Conservation (phyloP, 2,797 vertebrate genomes). For the Limnodromus scolopaceus region DNA sequence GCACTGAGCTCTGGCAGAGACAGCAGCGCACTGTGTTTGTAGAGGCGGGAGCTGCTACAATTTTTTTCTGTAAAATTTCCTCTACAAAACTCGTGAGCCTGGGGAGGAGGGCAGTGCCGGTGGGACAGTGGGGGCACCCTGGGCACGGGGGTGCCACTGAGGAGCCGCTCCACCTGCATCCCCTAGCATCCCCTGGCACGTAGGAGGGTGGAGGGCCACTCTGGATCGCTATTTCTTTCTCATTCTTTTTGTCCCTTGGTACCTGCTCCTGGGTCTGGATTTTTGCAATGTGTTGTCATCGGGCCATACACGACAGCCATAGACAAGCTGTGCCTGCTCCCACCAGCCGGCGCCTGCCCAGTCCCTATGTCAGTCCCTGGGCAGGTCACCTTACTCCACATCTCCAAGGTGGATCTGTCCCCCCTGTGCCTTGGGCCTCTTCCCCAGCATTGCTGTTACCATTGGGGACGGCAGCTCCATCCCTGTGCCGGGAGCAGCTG, state of each 20-base stretch:
- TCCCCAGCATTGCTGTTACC: not conserved
- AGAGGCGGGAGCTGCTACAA: not conserved
- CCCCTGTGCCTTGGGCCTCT: not conserved
- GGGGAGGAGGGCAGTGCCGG: not conserved
- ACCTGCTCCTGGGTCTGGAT: not conserved
- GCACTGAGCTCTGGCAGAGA: not conserved
- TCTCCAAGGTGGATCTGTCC: not conserved
- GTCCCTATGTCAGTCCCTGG: not conserved
- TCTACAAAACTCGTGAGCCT: not conserved
- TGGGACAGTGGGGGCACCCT: not conserved
- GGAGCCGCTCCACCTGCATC: not conserved
- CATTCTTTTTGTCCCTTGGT: not conserved
- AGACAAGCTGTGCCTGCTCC: not conserved
- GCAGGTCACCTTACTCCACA: not conserved
- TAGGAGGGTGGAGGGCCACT: not conserved
- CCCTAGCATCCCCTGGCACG: not conserved
- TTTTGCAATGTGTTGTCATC: not conserved
- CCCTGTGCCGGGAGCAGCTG: not conserved
- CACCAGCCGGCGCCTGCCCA: rapidly evolving
- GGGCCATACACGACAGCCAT: rapidly evolving
- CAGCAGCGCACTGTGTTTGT: not conserved
- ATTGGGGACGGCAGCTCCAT: rapidly evolving
- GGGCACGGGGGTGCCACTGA: not conserved
- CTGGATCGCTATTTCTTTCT: not conserved
- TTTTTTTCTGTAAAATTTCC: not conserved